Evolutionary conservation across 2,113 vertebrate genomes (phyloP).

Genomic region (Dasyurus viverrinus): DNA sequence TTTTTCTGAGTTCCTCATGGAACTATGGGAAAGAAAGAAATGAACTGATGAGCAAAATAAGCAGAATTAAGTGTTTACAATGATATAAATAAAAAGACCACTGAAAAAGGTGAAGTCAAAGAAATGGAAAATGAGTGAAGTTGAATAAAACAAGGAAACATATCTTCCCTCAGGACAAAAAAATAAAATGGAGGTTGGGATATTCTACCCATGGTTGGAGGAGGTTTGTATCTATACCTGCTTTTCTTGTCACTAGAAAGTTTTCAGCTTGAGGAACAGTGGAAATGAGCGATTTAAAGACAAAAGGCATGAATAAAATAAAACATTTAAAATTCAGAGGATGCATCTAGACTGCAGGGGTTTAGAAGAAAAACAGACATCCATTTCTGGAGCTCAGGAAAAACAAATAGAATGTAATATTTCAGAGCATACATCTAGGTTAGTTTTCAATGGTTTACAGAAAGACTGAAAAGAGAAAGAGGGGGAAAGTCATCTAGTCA

Average conservation of each 20-base stretch:
- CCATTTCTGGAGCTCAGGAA: neutral
- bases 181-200: neutral
- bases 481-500: neutral
- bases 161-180: neutral
- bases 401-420: neutral
- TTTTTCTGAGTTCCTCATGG: neutral
- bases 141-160: neutral
- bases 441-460: too few relatives aligned
- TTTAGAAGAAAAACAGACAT: neutral
- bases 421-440: too few relatives aligned
- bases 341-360: neutral
- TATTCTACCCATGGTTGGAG: neutral
- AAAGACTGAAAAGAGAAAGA: neutral
- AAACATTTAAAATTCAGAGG: neutral
- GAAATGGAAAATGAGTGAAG: neutral
- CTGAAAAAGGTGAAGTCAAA: neutral
- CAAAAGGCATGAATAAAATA: neutral
- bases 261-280: neutral
- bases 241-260: neutral
- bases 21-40: neutral
- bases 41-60: neutral
- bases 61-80: neutral
- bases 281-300: neutral
- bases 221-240: neutral
- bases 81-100: neutral